A percentile compares a stretch with the other conserved stretches of the same genome.
Evolutionary conservation across 2,888 invertebrate species (phyloP).

Genomic region (Drosophila maculinotata): DNA sequence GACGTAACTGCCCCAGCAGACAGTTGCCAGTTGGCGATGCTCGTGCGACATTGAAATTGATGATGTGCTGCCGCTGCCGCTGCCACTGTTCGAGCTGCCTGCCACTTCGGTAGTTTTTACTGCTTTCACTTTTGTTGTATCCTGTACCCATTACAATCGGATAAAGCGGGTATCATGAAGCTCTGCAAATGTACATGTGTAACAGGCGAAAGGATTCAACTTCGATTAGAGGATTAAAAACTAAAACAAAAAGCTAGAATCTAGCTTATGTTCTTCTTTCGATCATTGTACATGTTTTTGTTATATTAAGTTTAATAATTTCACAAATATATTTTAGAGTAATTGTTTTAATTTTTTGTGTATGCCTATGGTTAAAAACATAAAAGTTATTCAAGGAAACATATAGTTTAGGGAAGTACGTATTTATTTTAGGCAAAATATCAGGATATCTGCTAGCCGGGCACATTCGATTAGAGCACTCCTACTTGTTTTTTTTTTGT

Average conservation of each 20-base stretch:
- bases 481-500: background rate
- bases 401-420: too few species aligned
- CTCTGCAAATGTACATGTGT: background rate
- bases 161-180: background rate
- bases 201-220: background rate
- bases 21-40: constrained; percentile 49
- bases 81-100: constrained; percentile 12
- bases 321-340: too few species aligned
- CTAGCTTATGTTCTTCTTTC: too few species aligned
- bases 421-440: too few species aligned
- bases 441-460: background rate
- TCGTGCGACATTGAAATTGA: constrained; percentile 80
- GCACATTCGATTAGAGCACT: background rate
- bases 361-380: too few species aligned
- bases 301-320: too few species aligned
- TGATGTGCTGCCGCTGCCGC: constrained; percentile 61
- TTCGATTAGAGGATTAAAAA: too few species aligned
- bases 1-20: constrained; percentile 28
- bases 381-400: too few species aligned
- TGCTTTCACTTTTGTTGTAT: constrained; percentile 72
- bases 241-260: too few species aligned
- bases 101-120: constrained; percentile 69
- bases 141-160: background rate
- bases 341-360: too few species aligned
- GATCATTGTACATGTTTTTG: too few species aligned